These are phyloP conservation scores for Chromobotia macracanthus DNA, from an alignment of 2,797 vertebrate species.

Conservation along the genomic window DNA sequence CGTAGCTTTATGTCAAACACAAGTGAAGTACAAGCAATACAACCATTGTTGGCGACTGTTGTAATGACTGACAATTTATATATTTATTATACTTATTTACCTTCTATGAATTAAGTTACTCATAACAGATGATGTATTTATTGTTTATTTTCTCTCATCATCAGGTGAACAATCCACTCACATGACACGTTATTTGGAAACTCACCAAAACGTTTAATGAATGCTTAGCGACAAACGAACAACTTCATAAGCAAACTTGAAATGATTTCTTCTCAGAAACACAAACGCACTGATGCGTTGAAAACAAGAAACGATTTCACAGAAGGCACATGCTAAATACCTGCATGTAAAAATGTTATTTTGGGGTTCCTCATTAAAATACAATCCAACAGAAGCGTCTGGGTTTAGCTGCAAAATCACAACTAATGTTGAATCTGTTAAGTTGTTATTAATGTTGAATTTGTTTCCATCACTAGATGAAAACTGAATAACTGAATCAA, in stretches of 20 bases:
- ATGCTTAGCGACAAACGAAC: background rate
- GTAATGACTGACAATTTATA: too few species aligned
- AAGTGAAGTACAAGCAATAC: background rate
- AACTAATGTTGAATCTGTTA: background rate
- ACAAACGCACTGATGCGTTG: background rate
- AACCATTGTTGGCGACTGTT: background rate
- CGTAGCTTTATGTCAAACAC: background rate
- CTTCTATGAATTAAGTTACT: too few species aligned
- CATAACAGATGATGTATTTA: background rate
- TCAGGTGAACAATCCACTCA: background rate
- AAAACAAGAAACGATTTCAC: background rate
- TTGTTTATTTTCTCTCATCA: background rate
- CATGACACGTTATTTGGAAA: background rate
- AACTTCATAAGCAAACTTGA: conserved; percentile 4
- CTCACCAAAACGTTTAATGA: conserved; percentile 11
- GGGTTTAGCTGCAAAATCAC: conserved; percentile 6
- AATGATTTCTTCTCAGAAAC: background rate
- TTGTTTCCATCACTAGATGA: background rate
- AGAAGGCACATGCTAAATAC: conserved; percentile 18
- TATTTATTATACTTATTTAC: too few species aligned
- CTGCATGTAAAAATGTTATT: conserved; percentile 35
- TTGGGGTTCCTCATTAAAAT: conserved; percentile 15
- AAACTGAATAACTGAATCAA: conserved; percentile 1
- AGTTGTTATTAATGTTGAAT: conserved; percentile 15
- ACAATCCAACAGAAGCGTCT: conserved; percentile 11